These are phyloP conservation scores for Clarias gariepinus DNA, from an alignment of 2,113 vertebrate species.

Conservation along the genomic window DNA sequence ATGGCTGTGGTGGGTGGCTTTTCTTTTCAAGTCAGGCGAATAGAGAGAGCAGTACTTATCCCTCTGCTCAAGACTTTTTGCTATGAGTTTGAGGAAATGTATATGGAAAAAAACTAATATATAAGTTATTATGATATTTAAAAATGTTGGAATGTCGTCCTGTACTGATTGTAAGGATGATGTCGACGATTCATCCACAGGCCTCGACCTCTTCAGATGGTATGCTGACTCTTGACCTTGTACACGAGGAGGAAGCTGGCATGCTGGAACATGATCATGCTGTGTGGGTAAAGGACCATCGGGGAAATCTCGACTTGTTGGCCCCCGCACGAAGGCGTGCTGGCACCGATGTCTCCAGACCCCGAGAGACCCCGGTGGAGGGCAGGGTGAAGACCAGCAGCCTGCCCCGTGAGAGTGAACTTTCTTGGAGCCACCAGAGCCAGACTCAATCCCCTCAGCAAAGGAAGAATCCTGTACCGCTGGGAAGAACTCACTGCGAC, in stretches of 20 bases:
- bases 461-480: slow-evolving; percentile 76
- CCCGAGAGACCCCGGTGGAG: slow-evolving; percentile 54
- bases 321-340: slow-evolving; percentile 73
- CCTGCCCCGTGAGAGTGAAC: slow-evolving; percentile 69
- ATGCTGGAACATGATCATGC: slow-evolving; percentile 69
- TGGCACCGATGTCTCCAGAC: slow-evolving; percentile 75
- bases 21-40: slow-evolving; percentile 1
- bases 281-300: slow-evolving; percentile 77
- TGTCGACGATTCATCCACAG: slow-evolving; percentile 61
- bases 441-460: slow-evolving; percentile 82
- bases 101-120: neutral
- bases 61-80: neutral
- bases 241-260: slow-evolving; percentile 86
- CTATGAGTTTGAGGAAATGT: neutral
- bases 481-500: slow-evolving; percentile 84
- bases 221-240: slow-evolving; percentile 91
- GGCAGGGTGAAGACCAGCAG: slow-evolving; percentile 68
- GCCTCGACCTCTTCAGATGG: slow-evolving; percentile 89
- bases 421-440: slow-evolving; percentile 70
- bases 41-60: neutral
- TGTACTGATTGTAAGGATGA: neutral
- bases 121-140: neutral
- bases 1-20: slow-evolving; percentile 84
- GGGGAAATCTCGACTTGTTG: slow-evolving; percentile 75
- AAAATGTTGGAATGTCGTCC: neutral